Evolutionary conservation across 2,113 vertebrate species (phyloP).

Genomic region (Seriola rivoliana): DNA sequence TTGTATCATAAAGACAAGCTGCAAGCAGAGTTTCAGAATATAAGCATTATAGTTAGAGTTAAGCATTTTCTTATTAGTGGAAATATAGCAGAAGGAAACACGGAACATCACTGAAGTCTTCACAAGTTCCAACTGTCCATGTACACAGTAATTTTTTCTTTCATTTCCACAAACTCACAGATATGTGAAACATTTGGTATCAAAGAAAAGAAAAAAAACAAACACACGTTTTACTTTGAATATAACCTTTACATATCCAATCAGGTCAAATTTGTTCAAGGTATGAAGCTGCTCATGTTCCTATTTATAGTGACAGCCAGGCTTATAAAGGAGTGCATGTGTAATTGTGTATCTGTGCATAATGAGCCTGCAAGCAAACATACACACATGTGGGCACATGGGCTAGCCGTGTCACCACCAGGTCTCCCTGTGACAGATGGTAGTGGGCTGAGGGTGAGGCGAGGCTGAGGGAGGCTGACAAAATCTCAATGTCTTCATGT

Average conservation of each 20-base stretch:
- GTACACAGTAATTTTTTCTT: not conserved
- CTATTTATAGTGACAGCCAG: conserved; percentile 37
- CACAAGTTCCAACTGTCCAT: conserved; percentile 5
- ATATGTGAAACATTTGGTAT: conserved; percentile 1
- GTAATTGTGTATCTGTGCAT: conserved; percentile 57
- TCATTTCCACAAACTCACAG: not conserved
- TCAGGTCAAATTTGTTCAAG: conserved; percentile 32
- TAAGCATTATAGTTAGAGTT: not conserved
- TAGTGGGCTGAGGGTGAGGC: conserved; percentile 74
- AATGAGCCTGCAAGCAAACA: conserved; percentile 57
- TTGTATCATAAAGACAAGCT: not conserved
- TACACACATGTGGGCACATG: conserved; percentile 34
- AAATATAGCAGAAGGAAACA: not conserved
- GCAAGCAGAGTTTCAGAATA: not conserved
- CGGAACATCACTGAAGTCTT: not conserved
- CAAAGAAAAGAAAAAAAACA: not conserved
- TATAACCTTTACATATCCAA: conserved; percentile 31
- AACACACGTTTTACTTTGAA: conserved; percentile 31
- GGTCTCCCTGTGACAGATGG: conserved; percentile 76
- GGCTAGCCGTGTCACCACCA: conserved; percentile 59
- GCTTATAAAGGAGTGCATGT: conserved; percentile 29
- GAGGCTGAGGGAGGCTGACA: conserved; percentile 60
- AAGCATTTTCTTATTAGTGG: not conserved
- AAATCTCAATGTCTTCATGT: conserved; percentile 43
- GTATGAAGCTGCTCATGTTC: conserved; percentile 4